A percentile compares a stretch with the other conserved stretches of the same genome.
phyloP scores from a whole-genome alignment of 2,888 invertebrate genomes.

The Drosophila siamana region DNA sequence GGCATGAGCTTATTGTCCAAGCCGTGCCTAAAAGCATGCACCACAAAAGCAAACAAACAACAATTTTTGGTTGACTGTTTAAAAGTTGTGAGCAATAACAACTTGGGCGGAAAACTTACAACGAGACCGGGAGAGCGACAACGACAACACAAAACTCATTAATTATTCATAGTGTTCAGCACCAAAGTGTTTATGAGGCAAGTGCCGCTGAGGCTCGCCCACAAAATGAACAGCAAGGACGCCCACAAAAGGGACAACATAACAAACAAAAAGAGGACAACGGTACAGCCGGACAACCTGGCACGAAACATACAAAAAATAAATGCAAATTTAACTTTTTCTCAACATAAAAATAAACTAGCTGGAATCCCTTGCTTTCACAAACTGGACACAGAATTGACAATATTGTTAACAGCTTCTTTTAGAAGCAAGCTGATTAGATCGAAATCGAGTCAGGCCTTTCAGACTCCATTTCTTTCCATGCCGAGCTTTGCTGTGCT shows the following conservation, averaged over 20 bases:
- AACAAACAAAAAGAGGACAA: conserved; percentile 2
- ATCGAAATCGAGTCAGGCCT: conserved; percentile 49
- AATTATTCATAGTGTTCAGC: conserved; percentile 76
- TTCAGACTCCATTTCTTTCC: background rate
- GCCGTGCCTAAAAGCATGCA: conserved; percentile 40
- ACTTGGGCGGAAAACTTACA: conserved; percentile 8
- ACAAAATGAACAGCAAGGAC: conserved; percentile 62
- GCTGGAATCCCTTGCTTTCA: conserved; percentile 10
- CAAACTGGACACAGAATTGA: conserved; percentile 56
- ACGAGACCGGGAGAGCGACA: conserved; percentile 5
- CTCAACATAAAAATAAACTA: conserved; percentile 70
- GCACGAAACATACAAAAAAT: conserved; percentile 31
- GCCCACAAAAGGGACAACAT: conserved; percentile 7
- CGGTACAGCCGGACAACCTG: background rate
- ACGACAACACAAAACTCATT: conserved; percentile 65
- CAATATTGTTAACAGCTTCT: conserved; percentile 78
- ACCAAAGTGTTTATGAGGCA: conserved; percentile 75
- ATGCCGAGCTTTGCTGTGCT: background rate
- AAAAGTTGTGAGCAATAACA: conserved; percentile 38
- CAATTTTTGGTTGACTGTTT: conserved; percentile 36
- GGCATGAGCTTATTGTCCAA: conserved; percentile 47
- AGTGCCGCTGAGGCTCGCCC: conserved; percentile 48
- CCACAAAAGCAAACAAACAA: conserved; percentile 31
- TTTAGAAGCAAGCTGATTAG: conserved; percentile 71
- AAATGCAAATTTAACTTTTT: conserved; percentile 74